phyloP scores from a whole-genome alignment of 2,797 vertebrate species.

The Tolypeutes matacus region DNA sequence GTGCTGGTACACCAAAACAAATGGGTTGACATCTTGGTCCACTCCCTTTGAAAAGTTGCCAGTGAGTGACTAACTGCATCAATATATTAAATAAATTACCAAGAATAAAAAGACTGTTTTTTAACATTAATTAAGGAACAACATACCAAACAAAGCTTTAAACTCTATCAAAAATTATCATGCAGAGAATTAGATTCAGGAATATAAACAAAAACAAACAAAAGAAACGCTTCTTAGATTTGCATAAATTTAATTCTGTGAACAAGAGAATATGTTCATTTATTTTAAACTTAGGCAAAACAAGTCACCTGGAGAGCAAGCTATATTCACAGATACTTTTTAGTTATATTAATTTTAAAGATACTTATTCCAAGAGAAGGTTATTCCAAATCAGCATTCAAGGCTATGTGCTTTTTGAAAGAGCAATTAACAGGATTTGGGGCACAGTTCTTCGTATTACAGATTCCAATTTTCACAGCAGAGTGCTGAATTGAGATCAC shows the following conservation, averaged over 20 bases:
- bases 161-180: neutral
- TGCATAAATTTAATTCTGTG: slow-evolving; percentile 49
- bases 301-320: neutral
- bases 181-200: neutral
- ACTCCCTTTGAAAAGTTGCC: slow-evolving; percentile 42
- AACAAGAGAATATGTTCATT: slow-evolving; percentile 8
- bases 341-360: neutral
- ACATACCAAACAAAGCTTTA: slow-evolving; percentile 41
- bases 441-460: neutral
- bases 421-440: neutral
- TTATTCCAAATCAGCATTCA: slow-evolving; percentile 31
- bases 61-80: slow-evolving; percentile 44
- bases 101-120: slow-evolving; percentile 60
- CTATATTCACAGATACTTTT: slow-evolving; percentile 26
- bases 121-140: slow-evolving; percentile 68
- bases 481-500: neutral
- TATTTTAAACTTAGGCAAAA: slow-evolving; percentile 36
- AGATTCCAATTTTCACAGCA: neutral
- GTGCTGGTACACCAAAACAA: slow-evolving; percentile 37
- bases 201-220: neutral
- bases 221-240: neutral
- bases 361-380: neutral
- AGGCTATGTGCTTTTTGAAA: neutral
- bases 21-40: neutral
- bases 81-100: slow-evolving; percentile 69